These are phyloP conservation scores for Gerris buenoi DNA, from an alignment of 1,140 invertebrate species.

Conservation along the genomic window DNA sequence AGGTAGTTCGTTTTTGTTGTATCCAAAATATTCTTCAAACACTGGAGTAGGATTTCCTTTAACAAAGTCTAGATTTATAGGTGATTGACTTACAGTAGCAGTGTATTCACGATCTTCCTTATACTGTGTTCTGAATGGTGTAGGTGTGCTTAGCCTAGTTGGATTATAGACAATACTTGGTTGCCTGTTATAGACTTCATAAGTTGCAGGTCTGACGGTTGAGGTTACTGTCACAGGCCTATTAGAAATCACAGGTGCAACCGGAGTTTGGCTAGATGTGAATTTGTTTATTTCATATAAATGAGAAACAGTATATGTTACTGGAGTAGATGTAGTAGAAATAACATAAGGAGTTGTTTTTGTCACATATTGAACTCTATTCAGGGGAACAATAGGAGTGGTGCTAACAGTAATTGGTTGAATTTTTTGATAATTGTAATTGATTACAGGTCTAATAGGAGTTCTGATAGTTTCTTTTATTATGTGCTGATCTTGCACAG, in stretches of 20 bases:
- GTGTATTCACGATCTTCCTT: not conserved
- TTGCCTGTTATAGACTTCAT: not conserved
- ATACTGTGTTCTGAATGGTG: conserved; percentile 1
- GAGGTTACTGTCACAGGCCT: too few species aligned
- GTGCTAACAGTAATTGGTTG: conserved; percentile 10
- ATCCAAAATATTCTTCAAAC: conserved; percentile 18
- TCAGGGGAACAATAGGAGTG: conserved; percentile 15
- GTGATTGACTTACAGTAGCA: not conserved
- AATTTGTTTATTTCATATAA: not conserved
- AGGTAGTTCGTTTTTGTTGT: conserved; percentile 6
- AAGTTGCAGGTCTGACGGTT: not conserved
- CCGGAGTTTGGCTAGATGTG: too few species aligned
- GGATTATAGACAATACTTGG: not conserved
- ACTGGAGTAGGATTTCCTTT: conserved; percentile 5
- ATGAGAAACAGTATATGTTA: not conserved
- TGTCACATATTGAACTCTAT: conserved; percentile 14
- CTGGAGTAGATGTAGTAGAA: not conserved
- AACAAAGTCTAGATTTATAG: not conserved
- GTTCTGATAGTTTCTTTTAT: not conserved
- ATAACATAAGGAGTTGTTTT: conserved; percentile 7
- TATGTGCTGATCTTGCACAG: too few species aligned
- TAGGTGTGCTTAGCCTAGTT: conserved; percentile 3
- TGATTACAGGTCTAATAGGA: conserved; percentile 9
- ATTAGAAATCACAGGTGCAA: not conserved
- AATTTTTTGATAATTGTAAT: conserved; percentile 6